Conservation (phyloP, 2,797 vertebrate species). For the Coilia nasus region DNA sequence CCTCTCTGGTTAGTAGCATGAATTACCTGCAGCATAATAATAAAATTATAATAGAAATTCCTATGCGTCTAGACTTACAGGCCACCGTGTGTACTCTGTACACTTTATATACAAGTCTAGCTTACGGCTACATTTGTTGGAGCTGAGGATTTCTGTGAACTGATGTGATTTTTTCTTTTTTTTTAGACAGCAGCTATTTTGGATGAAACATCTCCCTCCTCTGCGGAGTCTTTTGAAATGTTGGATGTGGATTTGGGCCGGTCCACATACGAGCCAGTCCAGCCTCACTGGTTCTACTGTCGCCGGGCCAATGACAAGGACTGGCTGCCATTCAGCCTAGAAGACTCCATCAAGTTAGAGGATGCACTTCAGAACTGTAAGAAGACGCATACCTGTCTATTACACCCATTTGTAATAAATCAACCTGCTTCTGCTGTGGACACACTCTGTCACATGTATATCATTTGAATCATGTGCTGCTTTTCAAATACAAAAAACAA, state of each 20-base stretch:
- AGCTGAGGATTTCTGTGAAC: too few relatives aligned
- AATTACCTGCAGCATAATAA: too few relatives aligned
- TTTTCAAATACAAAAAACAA: not conserved
- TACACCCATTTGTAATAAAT: not conserved
- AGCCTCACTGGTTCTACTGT: constrained; percentile 92
- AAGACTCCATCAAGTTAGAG: constrained; percentile 88
- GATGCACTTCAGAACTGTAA: constrained; percentile 61
- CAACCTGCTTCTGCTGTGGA: not conserved
- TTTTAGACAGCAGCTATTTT: not conserved
- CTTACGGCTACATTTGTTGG: too few relatives aligned
- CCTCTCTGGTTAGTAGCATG: too few relatives aligned
- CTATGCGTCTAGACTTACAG: too few relatives aligned
- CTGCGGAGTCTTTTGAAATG: not conserved
- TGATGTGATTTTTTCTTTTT: not conserved
- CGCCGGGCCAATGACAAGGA: constrained; percentile 75
- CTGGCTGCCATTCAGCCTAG: constrained; percentile 89
- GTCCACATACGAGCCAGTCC: constrained; percentile 69
- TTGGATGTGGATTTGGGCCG: constrained; percentile 2
- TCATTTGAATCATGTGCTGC: not conserved
- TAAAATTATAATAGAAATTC: too few relatives aligned
- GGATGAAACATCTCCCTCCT: constrained; percentile 12
- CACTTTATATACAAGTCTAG: too few relatives aligned
- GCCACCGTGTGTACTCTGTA: too few relatives aligned
- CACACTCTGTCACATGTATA: not conserved
- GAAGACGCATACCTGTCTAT: not conserved